These are phyloP conservation scores for Lateolabrax maculatus DNA, from an alignment of 2,797 vertebrate genomes.

Conservation along the genomic window DNA sequence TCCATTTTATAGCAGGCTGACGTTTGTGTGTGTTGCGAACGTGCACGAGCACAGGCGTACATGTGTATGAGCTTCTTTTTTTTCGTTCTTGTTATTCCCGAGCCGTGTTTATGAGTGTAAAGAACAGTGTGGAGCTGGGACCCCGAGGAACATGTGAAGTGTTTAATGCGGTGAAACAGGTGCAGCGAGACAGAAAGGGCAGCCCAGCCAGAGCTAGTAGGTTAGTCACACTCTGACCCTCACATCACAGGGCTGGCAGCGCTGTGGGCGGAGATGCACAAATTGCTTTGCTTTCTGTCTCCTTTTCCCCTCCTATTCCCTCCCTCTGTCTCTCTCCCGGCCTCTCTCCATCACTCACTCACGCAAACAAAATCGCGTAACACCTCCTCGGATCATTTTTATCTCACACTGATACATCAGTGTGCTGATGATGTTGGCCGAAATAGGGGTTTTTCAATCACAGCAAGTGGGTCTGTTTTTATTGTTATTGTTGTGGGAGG, in stretches of 20 bases:
- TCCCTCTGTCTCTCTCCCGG: constrained; percentile 7
- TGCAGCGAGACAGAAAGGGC: constrained; percentile 91
- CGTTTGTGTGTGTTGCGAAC: constrained; percentile 10
- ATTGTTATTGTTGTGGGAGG: constrained; percentile 31
- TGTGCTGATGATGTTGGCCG: constrained; percentile 6
- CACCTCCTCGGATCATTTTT: neutral
- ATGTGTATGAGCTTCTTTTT: constrained; percentile 28
- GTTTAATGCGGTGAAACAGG: constrained; percentile 88
- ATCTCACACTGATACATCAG: constrained; percentile 3
- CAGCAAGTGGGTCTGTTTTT: neutral
- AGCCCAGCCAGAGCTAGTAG: constrained; percentile 73
- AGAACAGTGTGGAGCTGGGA: constrained; percentile 77
- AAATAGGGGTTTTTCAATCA: constrained; percentile 5
- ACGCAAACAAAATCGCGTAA: neutral
- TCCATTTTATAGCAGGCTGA: constrained; percentile 60
- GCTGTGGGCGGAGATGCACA: constrained; percentile 71
- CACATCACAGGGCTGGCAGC: constrained; percentile 72
- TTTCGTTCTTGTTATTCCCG: too few relatives aligned
- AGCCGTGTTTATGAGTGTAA: constrained; percentile 38
- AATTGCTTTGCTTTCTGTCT: constrained; percentile 65
- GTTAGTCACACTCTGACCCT: constrained; percentile 76
- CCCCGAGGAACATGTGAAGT: constrained; percentile 80
- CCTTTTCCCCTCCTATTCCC: constrained; percentile 27
- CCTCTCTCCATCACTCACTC: constrained; percentile 21
- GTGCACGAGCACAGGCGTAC: neutral